phyloP scores from a whole-genome alignment of 1,140 invertebrate genomes.

The Eulimnadia texana region DNA sequence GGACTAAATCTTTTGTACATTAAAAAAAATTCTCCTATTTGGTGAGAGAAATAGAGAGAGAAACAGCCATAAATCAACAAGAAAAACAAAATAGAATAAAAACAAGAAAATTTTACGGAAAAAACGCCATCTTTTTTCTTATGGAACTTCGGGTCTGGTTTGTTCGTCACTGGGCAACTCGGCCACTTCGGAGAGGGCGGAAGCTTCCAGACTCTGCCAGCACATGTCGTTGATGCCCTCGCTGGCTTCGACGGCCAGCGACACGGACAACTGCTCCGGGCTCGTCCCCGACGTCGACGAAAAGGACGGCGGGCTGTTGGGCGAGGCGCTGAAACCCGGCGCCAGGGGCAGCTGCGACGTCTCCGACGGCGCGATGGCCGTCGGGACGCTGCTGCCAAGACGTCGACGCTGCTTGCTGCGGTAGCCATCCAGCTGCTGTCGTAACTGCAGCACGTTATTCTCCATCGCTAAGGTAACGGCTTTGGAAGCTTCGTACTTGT shows the following conservation, averaged over 20 bases:
- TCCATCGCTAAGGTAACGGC: conserved; percentile 49
- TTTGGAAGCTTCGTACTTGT: conserved; percentile 52
- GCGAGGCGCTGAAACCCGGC: conserved; percentile 11
- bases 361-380: background rate
- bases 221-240: conserved; percentile 11
- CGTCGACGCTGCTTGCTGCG: background rate
- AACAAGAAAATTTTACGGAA: no score
- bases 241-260: conserved; percentile 13
- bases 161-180: conserved; percentile 1
- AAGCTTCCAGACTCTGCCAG: conserved; percentile 7
- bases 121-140: no score
- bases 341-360: background rate
- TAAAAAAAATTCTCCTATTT: no score
- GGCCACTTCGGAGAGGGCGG: conserved; percentile 12
- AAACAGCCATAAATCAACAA: no score
- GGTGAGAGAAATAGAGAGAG: no score
- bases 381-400: background rate
- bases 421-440: conserved; percentile 33
- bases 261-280: conserved; percentile 12
- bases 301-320: conserved; percentile 13
- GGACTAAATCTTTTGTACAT: no score
- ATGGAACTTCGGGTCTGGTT: no score
- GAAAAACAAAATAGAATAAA: no score
- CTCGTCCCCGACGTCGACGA: conserved; percentile 8
- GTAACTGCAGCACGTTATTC: conserved; percentile 46